Evolutionary conservation across 1,140 invertebrate genomes (phyloP).

Genomic region (Bombus sibiricus): DNA sequence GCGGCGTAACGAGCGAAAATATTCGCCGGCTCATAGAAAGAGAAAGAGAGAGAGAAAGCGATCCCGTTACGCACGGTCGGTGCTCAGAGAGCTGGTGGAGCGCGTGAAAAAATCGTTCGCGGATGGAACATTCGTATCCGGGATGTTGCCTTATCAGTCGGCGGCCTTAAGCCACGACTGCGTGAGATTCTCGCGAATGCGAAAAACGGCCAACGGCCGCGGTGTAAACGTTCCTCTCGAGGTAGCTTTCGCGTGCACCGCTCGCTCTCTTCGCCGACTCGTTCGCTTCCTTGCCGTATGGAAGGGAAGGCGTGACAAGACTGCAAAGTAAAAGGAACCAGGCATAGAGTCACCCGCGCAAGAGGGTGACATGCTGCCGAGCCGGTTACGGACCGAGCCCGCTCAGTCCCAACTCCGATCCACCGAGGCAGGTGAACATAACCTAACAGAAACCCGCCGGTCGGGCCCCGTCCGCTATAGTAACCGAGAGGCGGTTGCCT

Average conservation of each 20-base stretch:
- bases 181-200: conserved; percentile 38
- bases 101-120: conserved; percentile 34
- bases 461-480: conserved; percentile 16
- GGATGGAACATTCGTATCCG: conserved; percentile 18
- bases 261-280: conserved; percentile 14
- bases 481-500: not conserved
- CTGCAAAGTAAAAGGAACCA: conserved; percentile 79
- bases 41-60: not conserved
- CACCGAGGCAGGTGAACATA: conserved; percentile 78
- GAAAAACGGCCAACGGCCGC: conserved; percentile 35
- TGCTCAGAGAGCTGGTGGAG: too few species aligned
- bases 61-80: conserved; percentile 37
- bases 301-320: conserved; percentile 80
- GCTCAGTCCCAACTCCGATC: conserved; percentile 59
- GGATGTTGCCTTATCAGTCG: conserved; percentile 56
- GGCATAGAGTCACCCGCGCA: conserved; percentile 80
- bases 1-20: not conserved
- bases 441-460: conserved; percentile 67
- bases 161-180: conserved; percentile 1
- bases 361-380: conserved; percentile 81
- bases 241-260: not conserved
- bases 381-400: conserved; percentile 76
- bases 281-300: conserved; percentile 56
- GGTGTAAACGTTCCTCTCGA: conserved; percentile 50
- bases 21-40: not conserved